Base-by-base conservation (phyloP, 1,140 invertebrate genomes). In the Bathynomus jamesi region DNA sequence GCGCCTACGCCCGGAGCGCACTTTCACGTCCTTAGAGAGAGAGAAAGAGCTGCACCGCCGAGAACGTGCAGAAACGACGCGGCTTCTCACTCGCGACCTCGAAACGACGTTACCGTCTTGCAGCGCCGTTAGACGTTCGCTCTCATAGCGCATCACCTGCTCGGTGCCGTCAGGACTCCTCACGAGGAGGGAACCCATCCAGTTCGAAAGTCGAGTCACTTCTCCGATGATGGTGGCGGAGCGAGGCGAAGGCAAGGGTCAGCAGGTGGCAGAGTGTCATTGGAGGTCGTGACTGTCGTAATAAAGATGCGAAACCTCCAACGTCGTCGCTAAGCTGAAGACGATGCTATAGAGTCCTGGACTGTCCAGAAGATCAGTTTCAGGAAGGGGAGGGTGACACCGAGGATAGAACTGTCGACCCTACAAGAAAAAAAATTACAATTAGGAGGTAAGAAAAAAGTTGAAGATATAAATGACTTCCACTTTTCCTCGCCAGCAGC, bases 351-450 rank as follows among this genome's bases (percentile, higher is more conserved):
- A 88, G 2, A 98, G 85, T 21, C 87, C 86, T 8, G 92, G 89
- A 80, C 96, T 91, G 76, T 95, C 92, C 61, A 96, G 85, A n/a
- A 98, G 86, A 72, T 96, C 94, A 46, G 88, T 87, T 72, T 94
- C 93, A 11, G 94, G 94, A 72, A 96, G 81, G 3, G 90, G 86
- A 21, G 95, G 94, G 79, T 93, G 90, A 77, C 90, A 91, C 11
- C 91, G 86, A 0, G 94, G 93, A 79, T 91, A 87, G 82, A 91
- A 92, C 76, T 91, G 90, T 0, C 91, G 87, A 31, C 91, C 88
- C 79, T 92, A 85, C 80, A 90, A 90, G 25, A 68, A 31, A 30
- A 32, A 11, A 74, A 63, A 60, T 21, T 28, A 97, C 70, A 97
- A 89, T 83, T 92, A 96, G 65, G 95, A 87, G 65, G 96, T 85